These are phyloP conservation scores for Hepsetus odoe DNA, from an alignment of 2,113 vertebrate species.

Conservation along the genomic window DNA sequence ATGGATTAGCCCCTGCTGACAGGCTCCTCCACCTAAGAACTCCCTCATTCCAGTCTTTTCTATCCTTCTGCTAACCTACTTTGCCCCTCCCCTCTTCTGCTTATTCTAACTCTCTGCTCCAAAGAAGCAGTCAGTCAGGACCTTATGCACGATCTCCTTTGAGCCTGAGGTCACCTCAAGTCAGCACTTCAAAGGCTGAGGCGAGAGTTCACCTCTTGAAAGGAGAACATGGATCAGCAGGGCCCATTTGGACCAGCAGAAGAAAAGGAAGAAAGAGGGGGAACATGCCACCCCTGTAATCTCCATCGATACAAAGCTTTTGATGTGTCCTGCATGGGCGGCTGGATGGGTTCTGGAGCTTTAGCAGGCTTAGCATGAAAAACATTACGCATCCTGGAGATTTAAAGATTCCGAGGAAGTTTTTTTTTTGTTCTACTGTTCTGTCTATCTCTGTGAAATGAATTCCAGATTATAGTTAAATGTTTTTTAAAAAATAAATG, in stretches of 20 bases:
- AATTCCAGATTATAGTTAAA: neutral
- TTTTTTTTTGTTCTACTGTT: neutral
- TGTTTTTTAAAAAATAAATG: neutral
- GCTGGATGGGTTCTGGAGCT: conserved; percentile 12
- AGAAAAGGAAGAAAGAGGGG: conserved; percentile 23
- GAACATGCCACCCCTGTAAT: conserved; percentile 40
- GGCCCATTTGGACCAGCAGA: conserved; percentile 9
- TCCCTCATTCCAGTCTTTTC: conserved; percentile 19
- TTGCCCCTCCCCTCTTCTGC: neutral
- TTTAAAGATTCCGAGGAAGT: neutral
- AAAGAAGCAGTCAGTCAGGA: conserved; percentile 15
- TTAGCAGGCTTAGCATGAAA: conserved; percentile 23
- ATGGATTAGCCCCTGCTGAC: too few species aligned
- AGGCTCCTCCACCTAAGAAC: neutral
- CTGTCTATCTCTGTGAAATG: neutral
- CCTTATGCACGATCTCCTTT: conserved; percentile 14
- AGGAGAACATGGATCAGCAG: conserved; percentile 2
- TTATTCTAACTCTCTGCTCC: neutral
- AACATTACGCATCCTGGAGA: conserved; percentile 18
- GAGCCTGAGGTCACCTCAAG: conserved; percentile 40
- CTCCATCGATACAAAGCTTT: conserved; percentile 43
- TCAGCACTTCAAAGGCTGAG: conserved; percentile 47
- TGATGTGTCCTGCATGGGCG: conserved; percentile 31
- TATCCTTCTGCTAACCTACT: conserved; percentile 19
- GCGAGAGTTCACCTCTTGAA: conserved; percentile 10